Conservation (phyloP, 2,888 invertebrate species). For the Idaea straminata region DNA sequence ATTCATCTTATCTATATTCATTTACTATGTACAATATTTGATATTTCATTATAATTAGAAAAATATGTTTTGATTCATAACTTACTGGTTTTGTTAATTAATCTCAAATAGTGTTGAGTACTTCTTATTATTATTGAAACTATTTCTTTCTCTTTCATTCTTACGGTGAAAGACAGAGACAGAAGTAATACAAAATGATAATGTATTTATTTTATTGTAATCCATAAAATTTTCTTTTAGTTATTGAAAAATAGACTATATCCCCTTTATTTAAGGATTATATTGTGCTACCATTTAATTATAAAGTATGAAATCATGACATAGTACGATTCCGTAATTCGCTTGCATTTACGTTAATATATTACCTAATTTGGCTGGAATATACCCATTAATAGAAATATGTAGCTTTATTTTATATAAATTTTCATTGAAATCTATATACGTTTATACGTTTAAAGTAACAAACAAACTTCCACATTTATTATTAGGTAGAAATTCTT, state of each 20-base stretch:
- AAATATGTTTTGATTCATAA: background rate
- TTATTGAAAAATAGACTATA: conserved; percentile 43
- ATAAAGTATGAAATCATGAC: background rate
- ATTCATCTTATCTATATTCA: background rate
- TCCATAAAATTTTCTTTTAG: conserved; percentile 12
- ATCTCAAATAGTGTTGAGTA: too few species aligned
- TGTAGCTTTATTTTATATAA: too few species aligned
- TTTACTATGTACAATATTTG: conserved; percentile 8
- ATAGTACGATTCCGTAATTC: background rate
- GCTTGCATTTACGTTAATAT: background rate
- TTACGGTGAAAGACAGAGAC: too few species aligned
- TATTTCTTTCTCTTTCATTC: too few species aligned
- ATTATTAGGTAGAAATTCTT: too few species aligned
- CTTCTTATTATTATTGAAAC: too few species aligned
- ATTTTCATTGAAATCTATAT: too few species aligned
- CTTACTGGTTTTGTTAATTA: too few species aligned
- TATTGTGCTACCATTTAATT: conserved; percentile 12
- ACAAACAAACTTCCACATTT: too few species aligned
- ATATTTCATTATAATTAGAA: conserved; percentile 6
- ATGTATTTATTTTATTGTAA: conserved; percentile 25
- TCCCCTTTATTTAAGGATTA: too few species aligned
- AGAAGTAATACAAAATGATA: background rate
- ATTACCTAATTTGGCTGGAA: background rate
- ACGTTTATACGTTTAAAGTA: too few species aligned
- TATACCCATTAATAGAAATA: background rate